Conservation (phyloP, 2,888 invertebrate genomes). For the Listrodromus nycthemerus region DNA sequence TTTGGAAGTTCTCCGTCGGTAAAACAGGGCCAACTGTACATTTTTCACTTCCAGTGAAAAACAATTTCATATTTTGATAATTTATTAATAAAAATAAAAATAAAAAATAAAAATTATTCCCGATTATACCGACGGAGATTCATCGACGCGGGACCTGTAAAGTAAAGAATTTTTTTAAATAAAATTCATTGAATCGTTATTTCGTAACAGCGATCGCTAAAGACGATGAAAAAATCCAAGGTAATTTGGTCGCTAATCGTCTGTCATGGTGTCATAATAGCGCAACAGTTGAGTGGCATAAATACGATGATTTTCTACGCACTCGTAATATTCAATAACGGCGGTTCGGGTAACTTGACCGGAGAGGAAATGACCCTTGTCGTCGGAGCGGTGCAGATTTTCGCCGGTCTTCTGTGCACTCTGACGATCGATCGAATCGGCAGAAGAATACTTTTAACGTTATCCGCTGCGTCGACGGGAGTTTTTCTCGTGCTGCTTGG, state of each 20-base stretch:
- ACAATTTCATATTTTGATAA: background rate
- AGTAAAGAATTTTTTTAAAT: background rate
- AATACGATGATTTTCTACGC: slow-evolving; percentile 78
- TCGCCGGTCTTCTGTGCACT: slow-evolving; percentile 74
- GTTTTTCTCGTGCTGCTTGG: slow-evolving; percentile 77
- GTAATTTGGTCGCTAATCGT: slow-evolving; percentile 72
- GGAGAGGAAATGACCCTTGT: slow-evolving; percentile 76
- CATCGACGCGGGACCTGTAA: background rate
- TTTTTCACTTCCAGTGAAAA: background rate
- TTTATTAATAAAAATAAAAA: background rate
- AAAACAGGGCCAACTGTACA: background rate
- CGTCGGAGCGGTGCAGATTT: slow-evolving; percentile 76
- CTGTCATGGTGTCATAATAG: slow-evolving; percentile 73
- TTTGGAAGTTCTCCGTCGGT: background rate
- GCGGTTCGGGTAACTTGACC: slow-evolving; percentile 76
- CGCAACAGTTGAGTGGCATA: slow-evolving; percentile 78
- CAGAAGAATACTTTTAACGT: slow-evolving; percentile 75
- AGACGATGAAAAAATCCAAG: slow-evolving; percentile 71
- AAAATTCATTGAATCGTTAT: background rate
- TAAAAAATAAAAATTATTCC: too few species aligned
- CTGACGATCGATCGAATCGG: slow-evolving; percentile 75
- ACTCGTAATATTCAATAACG: slow-evolving; percentile 75
- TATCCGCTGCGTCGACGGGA: slow-evolving; percentile 77
- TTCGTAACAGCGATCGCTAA: slow-evolving; percentile 61
- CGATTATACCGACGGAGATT: background rate